These are phyloP conservation scores for Rhagium mordax DNA, from an alignment of 2,888 invertebrate species.

Conservation along the genomic window DNA sequence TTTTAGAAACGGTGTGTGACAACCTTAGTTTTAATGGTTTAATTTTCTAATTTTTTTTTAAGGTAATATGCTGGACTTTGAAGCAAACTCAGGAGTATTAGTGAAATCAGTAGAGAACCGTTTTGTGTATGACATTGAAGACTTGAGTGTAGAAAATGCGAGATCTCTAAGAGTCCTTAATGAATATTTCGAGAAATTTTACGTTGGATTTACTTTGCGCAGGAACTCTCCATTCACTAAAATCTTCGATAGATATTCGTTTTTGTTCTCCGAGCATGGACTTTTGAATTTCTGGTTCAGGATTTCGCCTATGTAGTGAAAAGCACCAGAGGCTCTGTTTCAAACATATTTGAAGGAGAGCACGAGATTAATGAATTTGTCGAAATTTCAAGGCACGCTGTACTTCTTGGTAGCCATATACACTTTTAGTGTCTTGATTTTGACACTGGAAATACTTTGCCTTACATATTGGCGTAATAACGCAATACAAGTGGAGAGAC, in stretches of 20 bases:
- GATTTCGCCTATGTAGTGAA: slow-evolving; percentile 18
- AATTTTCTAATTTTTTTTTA: no score
- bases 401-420: slow-evolving; percentile 41
- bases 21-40: no score
- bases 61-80: slow-evolving; percentile 8
- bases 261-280: slow-evolving; percentile 48
- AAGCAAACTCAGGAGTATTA: slow-evolving; percentile 32
- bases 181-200: slow-evolving; percentile 49
- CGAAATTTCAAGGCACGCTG: slow-evolving; percentile 42
- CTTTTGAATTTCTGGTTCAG: slow-evolving; percentile 47
- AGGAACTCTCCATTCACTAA: slow-evolving; percentile 50
- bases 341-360: slow-evolving; percentile 17
- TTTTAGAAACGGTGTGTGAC: background rate
- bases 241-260: slow-evolving; percentile 42
- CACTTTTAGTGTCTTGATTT: slow-evolving; percentile 38
- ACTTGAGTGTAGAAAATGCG: slow-evolving; percentile 42
- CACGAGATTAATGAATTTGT: slow-evolving; percentile 34
- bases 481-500: no score
- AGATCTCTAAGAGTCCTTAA: slow-evolving; percentile 46
- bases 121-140: slow-evolving; percentile 51
- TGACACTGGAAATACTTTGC: slow-evolving; percentile 40
- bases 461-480: no score
- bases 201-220: slow-evolving; percentile 49
- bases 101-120: slow-evolving; percentile 46
- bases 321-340: slow-evolving; percentile 33